phyloP scores from a whole-genome alignment of 2,797 vertebrate species.

The Intellagama lesueurii region DNA sequence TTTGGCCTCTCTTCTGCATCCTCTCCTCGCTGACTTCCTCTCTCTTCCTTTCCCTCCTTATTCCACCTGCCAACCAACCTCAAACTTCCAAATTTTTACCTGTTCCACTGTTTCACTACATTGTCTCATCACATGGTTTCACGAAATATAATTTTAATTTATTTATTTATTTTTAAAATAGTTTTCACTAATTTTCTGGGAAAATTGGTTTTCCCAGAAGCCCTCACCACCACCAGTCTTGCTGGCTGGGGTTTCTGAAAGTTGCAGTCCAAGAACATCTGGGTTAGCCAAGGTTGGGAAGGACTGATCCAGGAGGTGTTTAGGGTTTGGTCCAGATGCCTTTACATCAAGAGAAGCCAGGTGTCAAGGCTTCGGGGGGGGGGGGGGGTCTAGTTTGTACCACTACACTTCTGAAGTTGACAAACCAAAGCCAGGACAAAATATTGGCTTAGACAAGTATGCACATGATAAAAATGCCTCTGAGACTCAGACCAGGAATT shows the following conservation, averaged over 20 bases:
- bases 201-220: too few species aligned
- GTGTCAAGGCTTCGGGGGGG: neutral
- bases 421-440: neutral
- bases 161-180: too few species aligned
- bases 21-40: neutral
- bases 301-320: neutral
- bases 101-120: too few species aligned
- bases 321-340: neutral
- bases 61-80: neutral
- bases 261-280: neutral
- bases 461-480: neutral
- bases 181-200: too few species aligned
- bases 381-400: neutral
- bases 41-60: neutral
- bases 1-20: neutral
- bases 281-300: neutral
- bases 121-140: too few species aligned
- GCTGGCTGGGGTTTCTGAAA: neutral
- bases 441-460: neutral
- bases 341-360: neutral
- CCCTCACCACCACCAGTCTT: too few species aligned
- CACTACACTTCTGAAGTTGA: neutral
- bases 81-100: neutral
- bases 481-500: neutral
- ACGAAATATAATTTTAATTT: too few species aligned